Conservation (phyloP, 2,113 vertebrate genomes). For the Herpetotheres cachinnans region DNA sequence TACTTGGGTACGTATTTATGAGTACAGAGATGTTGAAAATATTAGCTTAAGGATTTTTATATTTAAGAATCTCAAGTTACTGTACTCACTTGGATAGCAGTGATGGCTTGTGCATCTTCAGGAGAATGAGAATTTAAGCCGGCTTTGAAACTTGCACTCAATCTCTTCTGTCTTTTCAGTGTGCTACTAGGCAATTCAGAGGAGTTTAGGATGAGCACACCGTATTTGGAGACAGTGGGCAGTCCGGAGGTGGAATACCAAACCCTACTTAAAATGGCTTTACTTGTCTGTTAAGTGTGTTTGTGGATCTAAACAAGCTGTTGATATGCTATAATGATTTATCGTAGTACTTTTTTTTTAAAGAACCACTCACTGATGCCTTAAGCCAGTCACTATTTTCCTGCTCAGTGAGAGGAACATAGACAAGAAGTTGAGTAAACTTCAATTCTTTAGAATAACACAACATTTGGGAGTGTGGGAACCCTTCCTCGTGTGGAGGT, state of each 20-base stretch:
- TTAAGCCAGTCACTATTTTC: neutral
- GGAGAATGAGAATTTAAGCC: neutral
- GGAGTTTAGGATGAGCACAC: neutral
- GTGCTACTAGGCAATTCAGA: neutral
- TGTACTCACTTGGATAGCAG: fast-evolving
- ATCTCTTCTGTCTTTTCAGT: neutral
- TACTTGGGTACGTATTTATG: neutral
- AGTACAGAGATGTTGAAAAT: neutral
- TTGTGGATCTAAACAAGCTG: neutral
- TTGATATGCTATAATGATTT: neutral
- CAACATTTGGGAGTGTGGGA: neutral
- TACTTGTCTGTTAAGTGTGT: neutral
- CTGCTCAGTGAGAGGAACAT: neutral
- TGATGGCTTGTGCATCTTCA: neutral
- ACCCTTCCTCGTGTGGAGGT: fast-evolving
- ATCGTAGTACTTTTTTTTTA: neutral
- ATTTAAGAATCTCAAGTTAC: neutral
- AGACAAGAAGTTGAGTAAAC: neutral
- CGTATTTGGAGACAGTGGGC: neutral
- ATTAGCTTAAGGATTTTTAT: neutral
- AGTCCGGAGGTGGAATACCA: neutral
- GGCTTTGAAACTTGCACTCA: neutral
- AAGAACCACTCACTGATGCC: neutral
- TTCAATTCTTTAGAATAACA: neutral
- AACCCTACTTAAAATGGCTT: neutral